Base-by-base conservation (phyloP, 1,140 invertebrate genomes). In the Panagrolaimus sp. region DNA sequence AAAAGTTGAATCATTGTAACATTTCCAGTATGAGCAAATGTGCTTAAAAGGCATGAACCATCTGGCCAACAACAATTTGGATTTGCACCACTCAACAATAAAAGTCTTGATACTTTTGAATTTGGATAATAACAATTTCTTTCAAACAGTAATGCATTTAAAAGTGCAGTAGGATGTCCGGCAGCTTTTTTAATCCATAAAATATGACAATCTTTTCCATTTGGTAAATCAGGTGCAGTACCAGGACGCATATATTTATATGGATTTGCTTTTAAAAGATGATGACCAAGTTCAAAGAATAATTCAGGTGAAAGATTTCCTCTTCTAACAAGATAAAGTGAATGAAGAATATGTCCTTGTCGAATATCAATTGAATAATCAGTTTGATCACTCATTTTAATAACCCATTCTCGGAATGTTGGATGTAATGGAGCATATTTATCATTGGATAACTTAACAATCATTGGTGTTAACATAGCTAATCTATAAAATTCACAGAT, bases 51-150 rank as follows among this genome's bases (percentile, higher is more conserved):
- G 38, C 42, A 45, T 0, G 74, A 46, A 7, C 62, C 69, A 66
- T 73, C 66, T 2, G 44, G 31, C 31, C 45, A 45, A 43, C 27
- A 42, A 9, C 66, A 69, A 84, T 96, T 90, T 0, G 93, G 89
- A 11, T 91, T 90, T 38, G 92, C 93, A 63, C 93, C 94, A 31
- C 93, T 90, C 46, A 96, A 85, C 25, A 96, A 85, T 71, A 97
- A 88, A 67, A 97, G 84, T 16, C 92, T 87, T 3, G 92, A 93
- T 2, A 89, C 88, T 86, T 96, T 96, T 1, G 93, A 89, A 85
- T 97, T 96, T 1, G 94, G 93, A 74, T 89, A 94, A 83, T 92
- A 96, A 66, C 95, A 88, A 82, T 98, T 97, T 46, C 92, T 86
- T 42, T 93, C 84, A 31, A 90, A 89, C 57, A 90, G 90, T 11